Conservation (phyloP, 2,797 vertebrate genomes). For the Cryptoprocta ferox region DNA sequence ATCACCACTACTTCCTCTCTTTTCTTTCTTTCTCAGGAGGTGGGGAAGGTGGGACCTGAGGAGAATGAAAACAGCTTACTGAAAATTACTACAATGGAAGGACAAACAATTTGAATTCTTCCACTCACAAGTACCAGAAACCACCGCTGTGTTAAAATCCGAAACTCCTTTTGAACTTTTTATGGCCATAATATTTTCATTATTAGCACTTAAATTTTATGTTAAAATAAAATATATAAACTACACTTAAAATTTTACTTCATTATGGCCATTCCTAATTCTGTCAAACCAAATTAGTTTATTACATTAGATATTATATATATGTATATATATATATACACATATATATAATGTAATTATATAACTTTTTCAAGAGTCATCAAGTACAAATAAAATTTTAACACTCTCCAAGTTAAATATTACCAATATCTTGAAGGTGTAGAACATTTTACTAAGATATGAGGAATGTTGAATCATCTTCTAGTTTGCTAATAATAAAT, state of each 20-base stretch:
- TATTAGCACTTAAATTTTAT: not conserved
- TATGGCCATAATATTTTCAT: not conserved
- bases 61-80: not conserved
- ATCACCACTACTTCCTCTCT: not conserved
- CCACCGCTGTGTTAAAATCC: not conserved
- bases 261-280: not conserved
- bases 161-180: not conserved
- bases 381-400: slow-evolving; percentile 48
- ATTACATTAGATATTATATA: not conserved
- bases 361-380: not conserved
- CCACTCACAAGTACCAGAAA: not conserved
- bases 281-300: not conserved
- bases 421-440: not conserved
- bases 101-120: not conserved
- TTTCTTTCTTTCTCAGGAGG: not conserved
- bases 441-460: slow-evolving; percentile 36
- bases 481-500: slow-evolving; percentile 59
- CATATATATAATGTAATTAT: not conserved
- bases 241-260: not conserved
- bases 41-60: not conserved
- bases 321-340: not conserved
- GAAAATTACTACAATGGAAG: not conserved
- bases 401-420: not conserved
- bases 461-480: not conserved
- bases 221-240: slow-evolving; percentile 18